phyloP scores from a whole-genome alignment of 1,140 invertebrate genomes.

The Oncopodura yosiiana region DNA sequence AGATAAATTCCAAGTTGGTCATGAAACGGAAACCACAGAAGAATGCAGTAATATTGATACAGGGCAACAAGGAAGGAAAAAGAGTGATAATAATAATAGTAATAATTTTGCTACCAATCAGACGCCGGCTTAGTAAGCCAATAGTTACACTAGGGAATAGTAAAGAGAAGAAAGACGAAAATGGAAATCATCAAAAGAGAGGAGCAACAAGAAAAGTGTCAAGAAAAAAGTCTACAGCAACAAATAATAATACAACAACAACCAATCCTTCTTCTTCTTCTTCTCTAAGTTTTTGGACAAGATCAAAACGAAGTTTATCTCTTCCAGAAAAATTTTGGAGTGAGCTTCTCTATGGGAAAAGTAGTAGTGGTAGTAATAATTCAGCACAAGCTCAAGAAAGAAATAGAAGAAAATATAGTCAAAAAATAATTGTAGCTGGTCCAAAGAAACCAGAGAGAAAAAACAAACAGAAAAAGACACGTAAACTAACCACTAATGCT shows the following conservation, averaged over 20 bases:
- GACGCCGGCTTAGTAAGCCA: conserved; percentile 2
- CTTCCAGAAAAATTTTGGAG: conserved; percentile 32
- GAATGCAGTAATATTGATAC: too few relatives aligned
- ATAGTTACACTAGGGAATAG: conserved; percentile 1
- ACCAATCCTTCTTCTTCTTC: conserved; percentile 5
- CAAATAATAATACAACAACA: conserved; percentile 2
- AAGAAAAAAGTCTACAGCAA: neutral
- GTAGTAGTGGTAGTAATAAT: neutral
- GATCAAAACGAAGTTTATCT: conserved; percentile 13
- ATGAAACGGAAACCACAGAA: too few relatives aligned
- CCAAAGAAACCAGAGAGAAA: conserved; percentile 8
- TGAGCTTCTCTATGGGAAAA: conserved; percentile 13
- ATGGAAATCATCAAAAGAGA: neutral
- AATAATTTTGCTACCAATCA: conserved; percentile 6
- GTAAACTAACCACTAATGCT: too few relatives aligned
- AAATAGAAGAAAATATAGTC: conserved; percentile 5
- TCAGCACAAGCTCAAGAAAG: conserved; percentile 9
- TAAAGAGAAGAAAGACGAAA: neutral
- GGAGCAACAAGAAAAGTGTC: neutral
- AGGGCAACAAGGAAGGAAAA: too few relatives aligned
- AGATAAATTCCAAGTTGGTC: neutral
- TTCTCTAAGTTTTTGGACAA: neutral
- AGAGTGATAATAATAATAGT: neutral
- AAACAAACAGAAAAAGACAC: too few relatives aligned
- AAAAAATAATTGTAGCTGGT: conserved; percentile 7